Base-by-base conservation (phyloP, 2,797 vertebrate genomes). In the Decapterus maruadsi region DNA sequence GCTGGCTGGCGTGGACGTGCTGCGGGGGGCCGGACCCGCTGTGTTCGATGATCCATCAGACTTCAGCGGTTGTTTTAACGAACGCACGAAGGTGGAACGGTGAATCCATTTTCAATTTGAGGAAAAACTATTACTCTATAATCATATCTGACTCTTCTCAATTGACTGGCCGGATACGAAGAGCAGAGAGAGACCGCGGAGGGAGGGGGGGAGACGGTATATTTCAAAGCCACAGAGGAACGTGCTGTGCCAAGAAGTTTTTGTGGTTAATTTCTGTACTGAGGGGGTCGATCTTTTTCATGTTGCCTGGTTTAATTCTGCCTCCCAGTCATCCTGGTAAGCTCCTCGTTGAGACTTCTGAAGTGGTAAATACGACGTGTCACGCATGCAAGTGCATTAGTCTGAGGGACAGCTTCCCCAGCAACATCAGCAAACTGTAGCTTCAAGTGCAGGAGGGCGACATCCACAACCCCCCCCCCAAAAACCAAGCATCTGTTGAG, bases 271-370 rank as follows among this genome's bases (percentile, higher is more conserved):
- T 73, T 78, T 59, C 26, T 81, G 46, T 68, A 20, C 40, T 14
- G 3, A 34, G 6, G 56, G 48, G 71, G 75, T 34, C 43, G 79
- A 79, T 75, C 67, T 70, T 63, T 89, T 90, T 87, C 81, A 89
- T 82, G 81, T 87, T 67, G 50, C 81, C 74, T 78, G 81, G 68
- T 81, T 82, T 85, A 87, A 92, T 83, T 71, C 75, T 82, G 88
- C 88, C 91, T 91, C 71, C 71, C 56, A 87, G 83, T 82, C 83
- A 87, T 87, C 60, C 68, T 69, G 74, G 70, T 86, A 91, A 91
- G 84, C 88, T 76, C 63, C 75, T 58, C 57, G 77, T 76, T 69
- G 71, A 87, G 78, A 81, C 84, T 75, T 89, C 80, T 86, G 89
- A 86, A 87, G 86, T 80, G 65, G 79, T 63, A 86, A 88, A 84